Conservation (phyloP, 2,888 invertebrate genomes). For the Coenonympha glycerion region DNA sequence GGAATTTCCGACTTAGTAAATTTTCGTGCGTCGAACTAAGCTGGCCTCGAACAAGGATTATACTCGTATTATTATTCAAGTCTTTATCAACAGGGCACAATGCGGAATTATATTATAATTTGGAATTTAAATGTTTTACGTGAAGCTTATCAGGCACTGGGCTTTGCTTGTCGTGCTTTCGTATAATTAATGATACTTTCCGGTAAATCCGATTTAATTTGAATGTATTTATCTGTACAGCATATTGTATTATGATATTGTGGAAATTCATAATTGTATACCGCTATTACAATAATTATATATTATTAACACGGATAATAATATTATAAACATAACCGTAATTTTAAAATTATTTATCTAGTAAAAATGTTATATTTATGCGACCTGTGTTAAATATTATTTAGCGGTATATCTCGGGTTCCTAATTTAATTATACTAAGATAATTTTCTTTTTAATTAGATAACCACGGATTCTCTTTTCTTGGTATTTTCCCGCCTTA, state of each 20-base stretch:
- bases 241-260: background rate
- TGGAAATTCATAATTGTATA: background rate
- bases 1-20: too few species aligned
- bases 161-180: slow-evolving; percentile 6
- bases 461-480: too few species aligned
- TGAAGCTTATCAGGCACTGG: background rate
- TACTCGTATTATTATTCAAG: too few species aligned
- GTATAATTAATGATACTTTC: slow-evolving; percentile 5
- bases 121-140: slow-evolving; percentile 5
- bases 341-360: too few species aligned
- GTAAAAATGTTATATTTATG: too few species aligned
- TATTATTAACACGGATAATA: background rate
- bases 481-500: too few species aligned
- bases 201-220: background rate
- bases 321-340: too few species aligned
- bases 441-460: too few species aligned
- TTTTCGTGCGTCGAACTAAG: background rate
- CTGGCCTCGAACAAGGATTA: slow-evolving; percentile 5
- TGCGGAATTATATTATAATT: slow-evolving; percentile 7
- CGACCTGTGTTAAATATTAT: too few species aligned
- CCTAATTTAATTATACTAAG: too few species aligned
- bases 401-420: too few species aligned
- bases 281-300: background rate
- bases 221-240: background rate
- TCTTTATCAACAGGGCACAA: slow-evolving; percentile 16